Evolutionary conservation across 1,140 invertebrate genomes (phyloP).

Genomic region (Eurosta solidaginis): DNA sequence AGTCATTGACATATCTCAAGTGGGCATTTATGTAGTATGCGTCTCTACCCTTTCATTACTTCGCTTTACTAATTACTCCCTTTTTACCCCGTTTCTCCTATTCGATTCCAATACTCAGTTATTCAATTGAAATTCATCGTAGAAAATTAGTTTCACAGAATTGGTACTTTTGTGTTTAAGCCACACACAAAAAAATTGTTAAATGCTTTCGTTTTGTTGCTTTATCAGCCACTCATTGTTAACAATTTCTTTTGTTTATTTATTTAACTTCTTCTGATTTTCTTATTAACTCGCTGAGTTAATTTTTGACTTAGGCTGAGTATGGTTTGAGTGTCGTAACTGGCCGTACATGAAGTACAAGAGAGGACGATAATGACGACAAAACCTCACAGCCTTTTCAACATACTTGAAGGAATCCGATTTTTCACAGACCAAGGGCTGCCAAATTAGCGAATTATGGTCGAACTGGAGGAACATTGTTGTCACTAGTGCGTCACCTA

Average conservation of each 20-base stretch:
- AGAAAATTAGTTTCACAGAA: slow-evolving; percentile 31
- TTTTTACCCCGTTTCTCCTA: neutral
- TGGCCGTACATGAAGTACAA: no score
- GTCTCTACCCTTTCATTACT: neutral
- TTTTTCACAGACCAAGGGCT: no score
- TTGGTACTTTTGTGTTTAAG: neutral
- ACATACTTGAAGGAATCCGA: no score
- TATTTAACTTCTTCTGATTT: slow-evolving; percentile 6
- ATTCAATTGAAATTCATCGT: slow-evolving; percentile 16
- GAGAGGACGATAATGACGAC: no score
- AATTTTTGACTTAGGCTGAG: slow-evolving; percentile 19
- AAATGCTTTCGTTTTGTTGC: neutral
- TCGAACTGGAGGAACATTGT: no score
- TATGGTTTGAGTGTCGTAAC: neutral
- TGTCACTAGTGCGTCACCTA: no score
- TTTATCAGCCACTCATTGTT: neutral
- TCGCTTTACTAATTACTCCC: neutral
- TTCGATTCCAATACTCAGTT: neutral
- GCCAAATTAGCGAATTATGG: no score
- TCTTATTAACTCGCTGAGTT: slow-evolving; percentile 18
- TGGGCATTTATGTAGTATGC: slow-evolving; percentile 21
- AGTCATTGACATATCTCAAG: slow-evolving; percentile 6
- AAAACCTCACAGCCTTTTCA: no score
- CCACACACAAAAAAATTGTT: neutral
- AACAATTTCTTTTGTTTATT: neutral